phyloP scores from a whole-genome alignment of 1,140 invertebrate species.

The Drosophila pectinifera region DNA sequence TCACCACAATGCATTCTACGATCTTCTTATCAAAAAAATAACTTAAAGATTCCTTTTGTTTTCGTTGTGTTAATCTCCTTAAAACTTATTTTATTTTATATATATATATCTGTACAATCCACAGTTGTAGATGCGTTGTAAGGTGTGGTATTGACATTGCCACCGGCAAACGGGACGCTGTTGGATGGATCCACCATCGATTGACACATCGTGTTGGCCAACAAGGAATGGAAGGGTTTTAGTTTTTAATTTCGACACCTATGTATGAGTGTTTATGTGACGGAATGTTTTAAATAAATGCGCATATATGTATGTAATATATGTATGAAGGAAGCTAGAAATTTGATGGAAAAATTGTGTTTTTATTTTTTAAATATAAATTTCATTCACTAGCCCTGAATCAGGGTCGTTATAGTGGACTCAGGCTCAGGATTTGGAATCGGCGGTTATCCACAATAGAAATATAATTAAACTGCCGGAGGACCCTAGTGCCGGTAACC shows the following conservation, averaged over 20 bases:
- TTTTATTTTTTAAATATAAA: background rate
- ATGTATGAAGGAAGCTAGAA: conserved; percentile 55
- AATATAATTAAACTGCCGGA: too few species aligned
- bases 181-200: conserved; percentile 8
- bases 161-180: conserved; percentile 7
- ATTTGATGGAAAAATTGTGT: background rate
- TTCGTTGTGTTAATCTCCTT: background rate
- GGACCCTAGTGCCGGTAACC: too few species aligned
- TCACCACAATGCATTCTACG: background rate
- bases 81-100: conserved; percentile 3
- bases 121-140: conserved; percentile 67
- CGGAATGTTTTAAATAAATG: conserved; percentile 74
- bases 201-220: conserved; percentile 8
- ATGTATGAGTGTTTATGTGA: conserved; percentile 59
- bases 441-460: too few species aligned
- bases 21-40: background rate
- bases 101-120: conserved; percentile 19
- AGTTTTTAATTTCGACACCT: conserved; percentile 38
- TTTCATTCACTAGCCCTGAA: too few species aligned
- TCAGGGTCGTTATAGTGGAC: background rate
- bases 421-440: too few species aligned
- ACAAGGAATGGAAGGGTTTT: conserved; percentile 42
- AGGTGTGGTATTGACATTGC: conserved; percentile 38
- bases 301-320: conserved; percentile 81
- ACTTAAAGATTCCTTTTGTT: background rate